Conservation (phyloP, 2,888 invertebrate species). For the Drosophila paracracens region DNA sequence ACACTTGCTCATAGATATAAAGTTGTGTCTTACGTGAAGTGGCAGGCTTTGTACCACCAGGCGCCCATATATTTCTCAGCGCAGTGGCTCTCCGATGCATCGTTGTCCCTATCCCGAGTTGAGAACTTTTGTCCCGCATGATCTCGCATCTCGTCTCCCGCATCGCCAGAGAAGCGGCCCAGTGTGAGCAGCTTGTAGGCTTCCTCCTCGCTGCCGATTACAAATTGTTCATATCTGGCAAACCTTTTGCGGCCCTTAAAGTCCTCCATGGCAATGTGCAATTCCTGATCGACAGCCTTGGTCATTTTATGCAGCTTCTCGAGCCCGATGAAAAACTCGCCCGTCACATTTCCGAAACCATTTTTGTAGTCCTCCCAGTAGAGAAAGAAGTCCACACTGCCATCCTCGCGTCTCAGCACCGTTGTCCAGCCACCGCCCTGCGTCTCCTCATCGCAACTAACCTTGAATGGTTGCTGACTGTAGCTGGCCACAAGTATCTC, state of each 20-base stretch:
- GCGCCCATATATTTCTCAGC: constrained; percentile 89
- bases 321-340: constrained; percentile 90
- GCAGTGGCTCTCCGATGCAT: constrained; percentile 87
- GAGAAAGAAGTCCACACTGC: constrained; percentile 88
- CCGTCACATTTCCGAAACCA: constrained; percentile 88
- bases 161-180: constrained; percentile 88
- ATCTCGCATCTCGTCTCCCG: constrained; percentile 89
- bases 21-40: constrained; percentile 85
- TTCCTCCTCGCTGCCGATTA: constrained; percentile 88
- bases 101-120: constrained; percentile 88
- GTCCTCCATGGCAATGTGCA: constrained; percentile 88
- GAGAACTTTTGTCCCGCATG: constrained; percentile 90
- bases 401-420: constrained; percentile 88
- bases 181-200: constrained; percentile 88
- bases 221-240: constrained; percentile 88
- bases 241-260: constrained; percentile 86
- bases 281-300: constrained; percentile 85
- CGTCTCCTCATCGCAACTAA: constrained; percentile 83
- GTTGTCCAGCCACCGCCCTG: constrained; percentile 90
- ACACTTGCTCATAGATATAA: background rate
- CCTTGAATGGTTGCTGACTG: constrained; percentile 87
- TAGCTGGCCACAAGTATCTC: constrained; percentile 84
- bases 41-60: constrained; percentile 91
- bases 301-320: constrained; percentile 87
- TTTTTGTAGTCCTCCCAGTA: constrained; percentile 88